Evolutionary conservation across 2,888 invertebrate genomes (phyloP), one percentile per base, ranked within the genome.

Genomic region (Thelaira solivaga): DNA sequence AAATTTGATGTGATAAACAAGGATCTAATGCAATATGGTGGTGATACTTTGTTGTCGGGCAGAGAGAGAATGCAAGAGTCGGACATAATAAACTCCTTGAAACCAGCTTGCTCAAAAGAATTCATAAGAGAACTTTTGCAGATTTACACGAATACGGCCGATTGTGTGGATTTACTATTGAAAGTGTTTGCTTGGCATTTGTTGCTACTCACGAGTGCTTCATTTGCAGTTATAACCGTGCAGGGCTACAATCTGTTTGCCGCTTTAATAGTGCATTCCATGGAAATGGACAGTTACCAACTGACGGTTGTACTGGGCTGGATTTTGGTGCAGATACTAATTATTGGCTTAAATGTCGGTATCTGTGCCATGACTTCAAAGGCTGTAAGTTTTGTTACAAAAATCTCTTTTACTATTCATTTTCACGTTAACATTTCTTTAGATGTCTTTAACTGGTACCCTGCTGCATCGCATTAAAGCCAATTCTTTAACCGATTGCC

Each of bases 181-280:
- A 71, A 79, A 2, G 81, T 83, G n/a, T 86, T 84, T 67, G 79
- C 83, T 0, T 82, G 80, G 49, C 85, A 86, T 80, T 68, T 85
- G 34, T 22, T 85, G 4, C 77, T 83, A 16, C 71, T 83, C 53
- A 86, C 83, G 2, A 80, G 82, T 4, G 80, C 81, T 4, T 84
- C 83, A 0, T 82, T 86, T 61, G 84, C 75, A 26, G 83, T 85
- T 20, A 82, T 86, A 16, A 86, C 85, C 4, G 81, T 85, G 20
- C 85, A 86, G 55, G 83, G 83, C 10, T 85, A 84, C 41, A 85
- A 85, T 77, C 64, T 86, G 1, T 86, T 84, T 72, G 83, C 84
- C 0, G 83, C 84, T 0, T 64, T 84, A 59, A 64, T 83, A 0
- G 80, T 82, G 45, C 81, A 82, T 4, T 80, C 83, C 1, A 36